Evolutionary conservation across 2,113 vertebrate species (phyloP), one percentile per base, ranked within the genome.

Genomic region (Solenodon paradoxus): DNA sequence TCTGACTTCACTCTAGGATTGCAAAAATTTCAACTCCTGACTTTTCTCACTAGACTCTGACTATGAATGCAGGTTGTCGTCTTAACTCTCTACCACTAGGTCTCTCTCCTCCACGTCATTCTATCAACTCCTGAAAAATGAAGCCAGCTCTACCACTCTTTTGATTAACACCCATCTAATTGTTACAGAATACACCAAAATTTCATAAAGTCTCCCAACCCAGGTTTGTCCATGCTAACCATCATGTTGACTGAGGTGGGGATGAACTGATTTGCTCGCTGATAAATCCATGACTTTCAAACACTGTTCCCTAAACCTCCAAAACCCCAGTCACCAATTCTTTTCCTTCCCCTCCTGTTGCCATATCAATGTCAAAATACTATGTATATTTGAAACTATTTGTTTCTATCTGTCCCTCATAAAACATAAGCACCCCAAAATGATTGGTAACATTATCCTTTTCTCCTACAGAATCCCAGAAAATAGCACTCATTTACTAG

Each of bases 341-440:
- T 45, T 85, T 24, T 49, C 61, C n/a, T 45, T 16, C 26, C 7
- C 80, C 0, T 1, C 2, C 61, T 84, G n/a, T n/a, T n/a, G n/a
- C n/a, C n/a, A n/a, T n/a, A n/a, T n/a, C n/a, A n/a, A n/a, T n/a
- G n/a, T n/a, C n/a, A n/a, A n/a, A n/a, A n/a, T n/a, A n/a, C n/a
- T n/a, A n/a, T n/a, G n/a, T n/a, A n/a, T 63, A 63, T 57, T 85
- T 51, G 47, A 79, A 90, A 74, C 40, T 9, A 51, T 42, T 75
- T 83, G 9, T 69, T 82, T 86, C 32, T 38, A 0, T 82, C 0
- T 69, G 28, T 26, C 5, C 72, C 1, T 59, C 15, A 42, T 1
- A 66, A 64, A 87, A 11, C 42, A 8, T 71, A 15, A 72, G 12
- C 38, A n/a, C 1, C 7, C 0, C 6, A 3, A 86, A 81, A 30